A percentile compares a stretch with the other conserved stretches of the same genome.
These are phyloP conservation scores for Columbina picui DNA, from an alignment of 2,113 vertebrate genomes.

Conservation along the genomic window DNA sequence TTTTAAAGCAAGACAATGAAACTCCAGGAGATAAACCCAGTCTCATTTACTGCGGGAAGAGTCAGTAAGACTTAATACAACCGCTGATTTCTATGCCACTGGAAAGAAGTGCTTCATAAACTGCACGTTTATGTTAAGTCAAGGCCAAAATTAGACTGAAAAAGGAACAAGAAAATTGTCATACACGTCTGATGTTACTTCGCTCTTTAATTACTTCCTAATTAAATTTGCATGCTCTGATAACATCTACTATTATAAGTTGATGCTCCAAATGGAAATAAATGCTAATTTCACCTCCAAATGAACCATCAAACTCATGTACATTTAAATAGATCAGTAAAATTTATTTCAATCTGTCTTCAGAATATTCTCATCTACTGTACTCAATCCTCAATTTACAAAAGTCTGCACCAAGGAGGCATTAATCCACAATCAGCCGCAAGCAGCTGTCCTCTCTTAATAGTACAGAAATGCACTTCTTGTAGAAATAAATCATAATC, in stretches of 20 bases:
- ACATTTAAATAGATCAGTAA: slow-evolving; percentile 38
- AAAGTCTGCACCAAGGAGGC: neutral
- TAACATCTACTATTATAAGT: slow-evolving; percentile 15
- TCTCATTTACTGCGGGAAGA: neutral
- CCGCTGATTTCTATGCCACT: neutral
- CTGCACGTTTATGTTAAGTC: neutral
- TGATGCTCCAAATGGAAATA: slow-evolving; percentile 43
- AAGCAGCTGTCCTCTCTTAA: neutral
- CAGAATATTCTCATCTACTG: neutral
- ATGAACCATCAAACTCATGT: neutral
- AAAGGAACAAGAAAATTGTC: slow-evolving; percentile 27
- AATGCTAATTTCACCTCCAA: slow-evolving; percentile 32
- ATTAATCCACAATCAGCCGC: neutral
- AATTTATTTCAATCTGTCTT: slow-evolving; percentile 39
- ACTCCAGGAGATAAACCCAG: neutral
- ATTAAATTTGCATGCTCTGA: slow-evolving; percentile 56
- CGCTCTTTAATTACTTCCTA: slow-evolving; percentile 37
- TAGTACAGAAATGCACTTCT: neutral
- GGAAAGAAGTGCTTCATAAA: neutral
- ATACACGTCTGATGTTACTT: neutral
- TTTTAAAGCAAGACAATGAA: neutral
- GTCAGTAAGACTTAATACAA: neutral
- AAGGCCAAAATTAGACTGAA: slow-evolving; percentile 13
- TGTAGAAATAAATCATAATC: neutral
- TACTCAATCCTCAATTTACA: neutral